These are phyloP conservation scores for Drosophila rellima DNA, from an alignment of 2,888 invertebrate genomes.

Conservation along the genomic window DNA sequence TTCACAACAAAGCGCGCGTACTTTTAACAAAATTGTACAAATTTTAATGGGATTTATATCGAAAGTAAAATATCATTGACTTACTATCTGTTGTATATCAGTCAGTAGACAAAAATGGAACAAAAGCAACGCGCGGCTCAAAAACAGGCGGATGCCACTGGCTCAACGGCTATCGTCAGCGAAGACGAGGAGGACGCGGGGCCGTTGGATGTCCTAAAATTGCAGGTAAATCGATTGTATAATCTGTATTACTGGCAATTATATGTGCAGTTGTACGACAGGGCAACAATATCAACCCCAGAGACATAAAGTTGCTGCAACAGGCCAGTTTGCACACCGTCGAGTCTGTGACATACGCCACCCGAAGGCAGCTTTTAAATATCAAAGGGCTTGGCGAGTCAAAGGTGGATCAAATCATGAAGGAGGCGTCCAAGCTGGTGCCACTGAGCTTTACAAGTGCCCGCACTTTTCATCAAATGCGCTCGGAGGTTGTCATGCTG, in stretches of 20 bases:
- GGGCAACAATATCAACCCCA: constrained; percentile 96
- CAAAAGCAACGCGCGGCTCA: constrained; percentile 54
- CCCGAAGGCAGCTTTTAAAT: constrained; percentile 94
- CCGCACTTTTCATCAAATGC: constrained; percentile 96
- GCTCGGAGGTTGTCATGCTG: constrained; percentile 97
- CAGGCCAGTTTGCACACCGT: constrained; percentile 98
- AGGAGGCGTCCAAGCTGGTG: constrained; percentile 96
- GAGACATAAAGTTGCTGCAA: constrained; percentile 96
- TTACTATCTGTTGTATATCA: constrained; percentile 3
- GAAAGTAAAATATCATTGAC: constrained; percentile 11
- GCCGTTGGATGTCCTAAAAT: constrained; percentile 89
- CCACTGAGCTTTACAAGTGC: constrained; percentile 99
- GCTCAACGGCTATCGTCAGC: constrained; percentile 86
- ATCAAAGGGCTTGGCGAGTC: constrained; percentile 99
- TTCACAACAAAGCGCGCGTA: constrained; percentile 57
- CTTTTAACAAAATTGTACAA: constrained; percentile 27
- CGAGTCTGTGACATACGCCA: constrained; percentile 97
- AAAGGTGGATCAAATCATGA: constrained; percentile 97
- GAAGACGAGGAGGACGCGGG: constrained; percentile 89
- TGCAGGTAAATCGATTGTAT: constrained; percentile 88
- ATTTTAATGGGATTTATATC: constrained; percentile 17
- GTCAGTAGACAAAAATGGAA: constrained; percentile 38
- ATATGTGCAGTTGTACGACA: constrained; percentile 82
- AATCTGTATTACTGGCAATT: neutral
- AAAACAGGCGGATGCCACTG: constrained; percentile 78